Percentiles rank a stretch among this genome's conserved stretches.
phyloP scores from a whole-genome alignment of 2,797 vertebrate species.

The Lemur catta region DNA sequence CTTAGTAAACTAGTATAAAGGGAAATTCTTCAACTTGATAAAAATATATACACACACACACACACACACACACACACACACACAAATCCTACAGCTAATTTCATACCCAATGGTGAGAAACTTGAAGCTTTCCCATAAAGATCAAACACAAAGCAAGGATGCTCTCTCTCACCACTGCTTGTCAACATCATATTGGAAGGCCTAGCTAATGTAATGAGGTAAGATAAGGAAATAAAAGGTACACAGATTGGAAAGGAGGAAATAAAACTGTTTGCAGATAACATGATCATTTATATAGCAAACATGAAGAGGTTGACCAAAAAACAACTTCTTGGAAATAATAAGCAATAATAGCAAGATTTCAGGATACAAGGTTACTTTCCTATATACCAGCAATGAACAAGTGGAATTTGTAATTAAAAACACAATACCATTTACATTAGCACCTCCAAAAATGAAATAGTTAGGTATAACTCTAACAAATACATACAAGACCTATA shows the following conservation, averaged over 20 bases:
- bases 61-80: neutral
- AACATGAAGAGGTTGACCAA: neutral
- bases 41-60: neutral
- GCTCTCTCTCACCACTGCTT: neutral
- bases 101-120: neutral
- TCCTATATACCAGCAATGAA: too few relatives aligned
- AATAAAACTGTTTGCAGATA: neutral
- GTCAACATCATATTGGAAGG: neutral
- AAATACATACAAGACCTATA: neutral
- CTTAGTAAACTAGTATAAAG: neutral
- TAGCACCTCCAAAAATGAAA: neutral
- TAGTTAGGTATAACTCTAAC: neutral
- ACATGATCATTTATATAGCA: neutral
- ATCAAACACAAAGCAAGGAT: neutral
- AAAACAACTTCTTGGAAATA: neutral
- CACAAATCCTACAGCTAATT: neutral
- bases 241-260: neutral
- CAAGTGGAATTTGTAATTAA: too few relatives aligned
- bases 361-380: neutral
- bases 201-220: neutral
- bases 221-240: neutral
- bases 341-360: neutral
- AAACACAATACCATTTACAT: neutral
- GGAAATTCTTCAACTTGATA: neutral
- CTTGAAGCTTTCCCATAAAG: neutral